A percentile compares a stretch with the other conserved stretches of the same genome.
These are phyloP conservation scores for Limnodromus scolopaceus DNA, from an alignment of 2,797 vertebrate genomes.

Conservation along the genomic window DNA sequence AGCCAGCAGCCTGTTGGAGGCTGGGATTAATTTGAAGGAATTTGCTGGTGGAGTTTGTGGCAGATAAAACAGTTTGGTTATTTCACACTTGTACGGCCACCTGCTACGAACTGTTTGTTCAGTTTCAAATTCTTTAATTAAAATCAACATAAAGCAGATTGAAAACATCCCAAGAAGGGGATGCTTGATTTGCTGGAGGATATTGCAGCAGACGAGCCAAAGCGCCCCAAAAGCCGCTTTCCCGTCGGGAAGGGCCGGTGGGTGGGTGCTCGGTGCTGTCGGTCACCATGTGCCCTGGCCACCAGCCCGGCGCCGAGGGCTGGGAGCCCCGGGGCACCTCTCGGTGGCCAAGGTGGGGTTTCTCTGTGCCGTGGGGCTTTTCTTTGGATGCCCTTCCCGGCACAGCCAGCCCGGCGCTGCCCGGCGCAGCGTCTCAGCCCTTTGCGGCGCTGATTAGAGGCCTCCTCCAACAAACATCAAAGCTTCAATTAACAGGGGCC, in stretches of 20 bases:
- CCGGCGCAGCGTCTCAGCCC: not conserved
- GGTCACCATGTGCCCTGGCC: rapidly evolving
- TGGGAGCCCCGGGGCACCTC: not conserved
- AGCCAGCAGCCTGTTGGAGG: conserved; percentile 64
- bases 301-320: rapidly evolving
- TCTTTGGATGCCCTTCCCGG: rapidly evolving
- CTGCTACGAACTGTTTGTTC: conserved; percentile 84
- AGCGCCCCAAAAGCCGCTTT: conserved; percentile 37
- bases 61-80: conserved; percentile 85
- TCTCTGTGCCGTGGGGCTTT: rapidly evolving
- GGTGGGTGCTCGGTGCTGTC: rapidly evolving
- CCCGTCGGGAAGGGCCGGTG: not conserved
- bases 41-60: conserved; percentile 79
- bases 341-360: rapidly evolving
- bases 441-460: conserved; percentile 65
- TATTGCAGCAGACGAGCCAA: conserved; percentile 75
- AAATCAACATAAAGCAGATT: conserved; percentile 87
- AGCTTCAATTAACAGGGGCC: conserved; percentile 79
- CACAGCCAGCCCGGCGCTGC: rapidly evolving
- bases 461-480: conserved; percentile 76
- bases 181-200: conserved; percentile 82
- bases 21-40: conserved; percentile 83
- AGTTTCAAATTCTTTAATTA: conserved; percentile 85
- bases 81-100: conserved; percentile 85
- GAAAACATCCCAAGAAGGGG: conserved; percentile 84